Evolutionary conservation across 2,113 vertebrate species (phyloP), one percentile per base, ranked within the genome.

Genomic region (Lophura nycthemera): DNA sequence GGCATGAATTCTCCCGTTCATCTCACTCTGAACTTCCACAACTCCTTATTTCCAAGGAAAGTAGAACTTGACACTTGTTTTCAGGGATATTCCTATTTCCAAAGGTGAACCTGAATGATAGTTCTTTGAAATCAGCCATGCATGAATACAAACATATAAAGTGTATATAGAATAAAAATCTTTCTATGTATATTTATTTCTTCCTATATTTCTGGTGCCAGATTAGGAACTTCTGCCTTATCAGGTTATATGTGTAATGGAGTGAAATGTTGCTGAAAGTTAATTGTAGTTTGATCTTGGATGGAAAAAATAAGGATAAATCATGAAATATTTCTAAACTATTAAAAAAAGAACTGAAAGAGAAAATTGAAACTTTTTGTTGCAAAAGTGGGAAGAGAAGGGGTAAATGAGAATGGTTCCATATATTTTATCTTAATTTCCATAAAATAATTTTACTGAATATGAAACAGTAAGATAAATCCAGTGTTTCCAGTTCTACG

Each of bases 331-430:
- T 3, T 25, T 63, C 14, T 63, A 22, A 71, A 63, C 2, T 54
- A 25, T 56, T 47, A 10, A 70, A 88, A 83, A 18, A 54, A 29
- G 48, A 50, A 24, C 48, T 29, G 8, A 56, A 32, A 38, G 29
- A 38, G 0, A 56, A 38, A 24, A 25, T 5, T 11, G 19, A 52
- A 73, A 14, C 0, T 34, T 54, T 65, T 72, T 14, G 5, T 71
- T 42, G 1, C n/a, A 6, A 71, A 52, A 3, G 1, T 89, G 4
- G 2, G 4, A 47, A 89, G 76, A 61, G 0, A 6, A 3, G 6
- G 8, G 11, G 2, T 6, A 74, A 87, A 47, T 32, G 52, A 45
- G 3, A 3, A 69, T 42, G 2, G 3, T 1, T 21, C n/a, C 4
- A 30, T 15, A 34, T 43, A 27, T 24, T 78, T 54, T 54, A 24